Conservation (phyloP, 2,888 invertebrate species). For the Agonopterix heracliana region DNA sequence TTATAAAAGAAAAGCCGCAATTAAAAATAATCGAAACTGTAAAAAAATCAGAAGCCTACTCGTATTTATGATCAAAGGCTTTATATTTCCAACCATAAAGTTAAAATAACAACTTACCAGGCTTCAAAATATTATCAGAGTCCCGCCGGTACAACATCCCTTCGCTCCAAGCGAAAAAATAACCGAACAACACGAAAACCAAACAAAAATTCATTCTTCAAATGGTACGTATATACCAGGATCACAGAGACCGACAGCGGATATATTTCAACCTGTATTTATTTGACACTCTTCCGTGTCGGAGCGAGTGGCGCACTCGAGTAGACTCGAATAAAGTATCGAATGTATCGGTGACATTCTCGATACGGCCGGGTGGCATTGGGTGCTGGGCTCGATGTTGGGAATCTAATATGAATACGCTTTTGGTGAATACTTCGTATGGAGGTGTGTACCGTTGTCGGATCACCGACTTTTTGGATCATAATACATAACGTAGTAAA, state of each 20-base stretch:
- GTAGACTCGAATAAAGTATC: slow-evolving; percentile 66
- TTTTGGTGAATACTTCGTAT: slow-evolving; percentile 60
- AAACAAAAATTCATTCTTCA: slow-evolving; percentile 68
- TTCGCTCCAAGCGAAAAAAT: slow-evolving; percentile 53
- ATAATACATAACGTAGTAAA: slow-evolving; percentile 39
- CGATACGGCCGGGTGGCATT: slow-evolving; percentile 56
- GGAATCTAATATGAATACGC: slow-evolving; percentile 73
- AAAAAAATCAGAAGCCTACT: too few relatives aligned
- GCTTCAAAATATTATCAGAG: slow-evolving; percentile 61
- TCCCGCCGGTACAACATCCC: slow-evolving; percentile 65
- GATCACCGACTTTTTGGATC: slow-evolving; percentile 42
- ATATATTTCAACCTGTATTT: slow-evolving; percentile 70
- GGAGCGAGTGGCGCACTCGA: slow-evolving; percentile 44
- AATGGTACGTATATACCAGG: slow-evolving; percentile 57
- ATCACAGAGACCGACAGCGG: slow-evolving; percentile 54
- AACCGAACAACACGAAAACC: slow-evolving; percentile 58
- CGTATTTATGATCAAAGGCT: too few relatives aligned
- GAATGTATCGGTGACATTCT: slow-evolving; percentile 65
- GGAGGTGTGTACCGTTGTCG: slow-evolving; percentile 43
- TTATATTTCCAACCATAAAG: too few relatives aligned
- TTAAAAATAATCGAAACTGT: too few relatives aligned
- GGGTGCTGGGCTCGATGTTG: slow-evolving; percentile 40
- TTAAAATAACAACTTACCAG: slow-evolving; percentile 42
- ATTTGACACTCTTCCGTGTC: slow-evolving; percentile 66
- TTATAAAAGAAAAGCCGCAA: too few relatives aligned